These are phyloP conservation scores for Monopis laevigella DNA, from an alignment of 2,888 invertebrate genomes.

Conservation along the genomic window DNA sequence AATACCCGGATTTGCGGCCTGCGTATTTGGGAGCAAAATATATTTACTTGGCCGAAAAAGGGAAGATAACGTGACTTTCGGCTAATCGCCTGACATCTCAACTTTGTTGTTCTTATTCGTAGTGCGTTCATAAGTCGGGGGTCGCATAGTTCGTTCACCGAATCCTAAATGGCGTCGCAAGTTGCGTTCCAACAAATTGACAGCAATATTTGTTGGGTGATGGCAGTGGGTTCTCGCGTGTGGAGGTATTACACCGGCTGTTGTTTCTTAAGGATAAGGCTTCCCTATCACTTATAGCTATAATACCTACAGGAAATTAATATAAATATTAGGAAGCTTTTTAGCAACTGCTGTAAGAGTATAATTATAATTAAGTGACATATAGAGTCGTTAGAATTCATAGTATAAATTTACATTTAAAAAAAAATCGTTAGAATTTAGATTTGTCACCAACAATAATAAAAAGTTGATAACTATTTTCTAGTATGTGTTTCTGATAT, in stretches of 20 bases:
- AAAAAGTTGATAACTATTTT: too few species aligned
- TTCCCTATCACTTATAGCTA: too few species aligned
- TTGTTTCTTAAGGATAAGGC: too few species aligned
- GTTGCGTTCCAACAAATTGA: conserved; percentile 54
- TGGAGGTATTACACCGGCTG: conserved; percentile 39
- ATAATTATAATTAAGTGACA: too few species aligned
- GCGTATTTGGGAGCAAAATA: conserved; percentile 29
- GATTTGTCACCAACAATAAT: too few species aligned
- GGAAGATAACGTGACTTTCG: conserved; percentile 43
- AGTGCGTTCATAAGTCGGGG: conserved; percentile 51
- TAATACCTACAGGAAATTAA: too few species aligned
- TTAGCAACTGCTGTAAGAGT: too few species aligned
- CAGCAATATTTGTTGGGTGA: conserved; percentile 56
- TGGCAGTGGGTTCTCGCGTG: conserved; percentile 49
- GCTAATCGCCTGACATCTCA: conserved; percentile 56
- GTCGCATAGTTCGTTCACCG: conserved; percentile 42
- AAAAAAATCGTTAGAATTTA: too few species aligned
- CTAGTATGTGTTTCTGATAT: too few species aligned
- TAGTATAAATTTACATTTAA: too few species aligned
- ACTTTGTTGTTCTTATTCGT: conserved; percentile 59
- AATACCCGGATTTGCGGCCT: conserved; percentile 18
- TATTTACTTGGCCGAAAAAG: conserved; percentile 36
- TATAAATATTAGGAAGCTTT: too few species aligned
- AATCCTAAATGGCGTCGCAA: conserved; percentile 47
- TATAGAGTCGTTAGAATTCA: too few species aligned